Percentiles rank a stretch among this genome's conserved stretches.
These are phyloP conservation scores for Macquaria ambigua DNA, from an alignment of 2,113 vertebrate species.

Conservation along the genomic window DNA sequence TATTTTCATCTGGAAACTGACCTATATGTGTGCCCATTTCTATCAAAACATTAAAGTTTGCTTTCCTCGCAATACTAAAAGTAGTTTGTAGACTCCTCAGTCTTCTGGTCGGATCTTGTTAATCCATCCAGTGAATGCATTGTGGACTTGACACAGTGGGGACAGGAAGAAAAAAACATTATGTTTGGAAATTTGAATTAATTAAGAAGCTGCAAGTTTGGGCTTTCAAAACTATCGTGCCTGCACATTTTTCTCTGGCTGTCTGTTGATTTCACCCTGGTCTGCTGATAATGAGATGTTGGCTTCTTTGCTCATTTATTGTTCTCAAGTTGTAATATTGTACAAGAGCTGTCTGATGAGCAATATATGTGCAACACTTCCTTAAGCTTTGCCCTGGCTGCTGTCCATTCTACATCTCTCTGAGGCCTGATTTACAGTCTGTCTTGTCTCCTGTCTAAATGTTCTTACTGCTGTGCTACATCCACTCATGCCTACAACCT, in stretches of 20 bases:
- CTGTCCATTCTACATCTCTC: slow-evolving; percentile 21
- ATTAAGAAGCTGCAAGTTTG: neutral
- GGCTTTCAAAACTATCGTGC: neutral
- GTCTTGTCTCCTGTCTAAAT: slow-evolving; percentile 5
- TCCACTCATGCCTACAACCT: neutral
- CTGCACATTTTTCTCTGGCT: slow-evolving; percentile 7
- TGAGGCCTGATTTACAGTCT: slow-evolving; percentile 41
- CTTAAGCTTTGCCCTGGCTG: neutral
- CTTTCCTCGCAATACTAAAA: neutral
- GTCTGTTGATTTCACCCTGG: neutral
- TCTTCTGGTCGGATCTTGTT: neutral
- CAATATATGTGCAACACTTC: neutral
- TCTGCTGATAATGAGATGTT: neutral
- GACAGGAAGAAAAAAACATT: neutral
- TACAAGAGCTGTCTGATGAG: slow-evolving; percentile 5
- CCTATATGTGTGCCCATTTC: neutral
- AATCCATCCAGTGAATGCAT: neutral
- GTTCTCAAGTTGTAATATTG: slow-evolving; percentile 11
- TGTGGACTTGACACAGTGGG: neutral
- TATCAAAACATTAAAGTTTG: neutral
- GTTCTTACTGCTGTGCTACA: neutral
- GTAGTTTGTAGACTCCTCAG: neutral
- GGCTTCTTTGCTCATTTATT: neutral
- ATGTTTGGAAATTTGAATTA: neutral
- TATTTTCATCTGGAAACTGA: slow-evolving; percentile 13